Percentiles rank a stretch among this genome's conserved stretches.
phyloP scores from a whole-genome alignment of 2,888 invertebrate species.

The Gryllus longicercus region DNA sequence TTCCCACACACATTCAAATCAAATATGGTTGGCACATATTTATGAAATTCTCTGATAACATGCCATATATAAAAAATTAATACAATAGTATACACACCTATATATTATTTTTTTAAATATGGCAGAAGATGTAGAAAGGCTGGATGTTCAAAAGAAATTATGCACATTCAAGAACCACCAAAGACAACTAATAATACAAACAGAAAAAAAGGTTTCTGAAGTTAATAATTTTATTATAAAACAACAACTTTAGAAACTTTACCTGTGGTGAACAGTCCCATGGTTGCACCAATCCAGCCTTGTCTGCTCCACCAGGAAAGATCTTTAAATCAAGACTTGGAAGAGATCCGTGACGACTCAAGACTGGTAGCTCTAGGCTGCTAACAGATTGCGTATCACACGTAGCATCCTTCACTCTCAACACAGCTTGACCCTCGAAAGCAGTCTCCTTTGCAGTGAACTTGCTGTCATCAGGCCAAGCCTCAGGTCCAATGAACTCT shows the following conservation, averaged over 20 bases:
- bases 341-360: slow-evolving; percentile 45
- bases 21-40: no score
- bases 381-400: slow-evolving; percentile 45
- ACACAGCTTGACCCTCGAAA: slow-evolving; percentile 24
- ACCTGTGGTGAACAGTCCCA: slow-evolving; percentile 36
- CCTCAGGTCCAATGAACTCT: slow-evolving; percentile 38
- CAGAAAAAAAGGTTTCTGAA: no score
- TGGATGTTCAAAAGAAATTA: no score
- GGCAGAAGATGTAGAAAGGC: no score
- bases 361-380: slow-evolving; percentile 45
- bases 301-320: slow-evolving; percentile 44
- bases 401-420: slow-evolving; percentile 25
- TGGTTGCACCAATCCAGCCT: slow-evolving; percentile 31
- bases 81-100: no score
- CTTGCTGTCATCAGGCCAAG: slow-evolving; percentile 30
- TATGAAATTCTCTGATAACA: no score
- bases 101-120: no score
- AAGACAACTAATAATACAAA: no score
- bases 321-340: slow-evolving; percentile 49
- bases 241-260: slow-evolving; percentile 38
- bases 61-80: no score
- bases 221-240: not conserved
- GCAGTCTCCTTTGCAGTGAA: slow-evolving; percentile 23
- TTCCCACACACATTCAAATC: no score
- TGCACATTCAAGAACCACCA: no score